Evolutionary conservation across 2,888 invertebrate species (phyloP), one percentile per base, ranked within the genome.

Genomic region (Thereva unica): DNA sequence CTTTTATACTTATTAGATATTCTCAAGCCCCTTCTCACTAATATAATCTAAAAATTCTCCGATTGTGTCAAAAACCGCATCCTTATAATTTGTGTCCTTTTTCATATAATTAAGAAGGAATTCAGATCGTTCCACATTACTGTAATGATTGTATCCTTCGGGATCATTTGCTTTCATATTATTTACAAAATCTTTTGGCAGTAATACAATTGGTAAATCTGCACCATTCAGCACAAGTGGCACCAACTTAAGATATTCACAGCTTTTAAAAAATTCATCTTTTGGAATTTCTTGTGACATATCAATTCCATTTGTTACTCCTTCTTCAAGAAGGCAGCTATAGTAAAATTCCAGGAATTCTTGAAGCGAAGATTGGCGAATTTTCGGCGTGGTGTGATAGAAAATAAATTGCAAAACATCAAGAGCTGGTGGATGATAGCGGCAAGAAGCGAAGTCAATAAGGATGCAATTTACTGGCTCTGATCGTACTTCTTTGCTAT

Each of bases 341-440:
- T 82, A 80, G 73, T 85, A 86, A 69, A 78, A 74, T 10, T 78
- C 74, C 10, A 85, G 70, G 61, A 83, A 79, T 4, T 74, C 70
- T 0, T 73, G 69, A 7, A 79, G 75, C 54, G 82, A 73, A 3
- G 74, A 59, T 1, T 77, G 72, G 8, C 84, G 73, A 59, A 82
- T 77, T 5, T 75, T 71, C 0, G 74, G 72, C 1, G 78, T 75
- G 3, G 82, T 76, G 67, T 82, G 82, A 4, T 84, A 75, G 59
- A 82, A 82, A 1, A 86, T 73, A 34, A 83, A 73, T 38, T 80
- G 79, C 5, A 83, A 74, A 1, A 86, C 76, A 71, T 87, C 86
- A 57, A 85, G 80, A 1, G 84, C 79, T 1, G 86, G 84, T 0
- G 86, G 84, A 23, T 79, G 79, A 68, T 86, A 87, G n/a, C 84